phyloP scores from a whole-genome alignment of 2,797 vertebrate species.

The Falco berigora region DNA sequence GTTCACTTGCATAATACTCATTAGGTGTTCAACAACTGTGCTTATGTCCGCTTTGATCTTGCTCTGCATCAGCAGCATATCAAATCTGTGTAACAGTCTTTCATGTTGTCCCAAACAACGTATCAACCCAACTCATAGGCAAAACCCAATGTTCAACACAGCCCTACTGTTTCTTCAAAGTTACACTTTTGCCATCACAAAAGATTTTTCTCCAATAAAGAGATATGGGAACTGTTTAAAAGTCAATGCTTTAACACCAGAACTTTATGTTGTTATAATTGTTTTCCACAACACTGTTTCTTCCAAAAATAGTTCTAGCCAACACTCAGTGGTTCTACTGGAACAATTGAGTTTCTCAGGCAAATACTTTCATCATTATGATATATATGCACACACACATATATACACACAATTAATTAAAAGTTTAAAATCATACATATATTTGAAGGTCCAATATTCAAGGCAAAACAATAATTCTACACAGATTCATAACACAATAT shows the following conservation, averaged over 20 bases:
- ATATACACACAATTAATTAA: background rate
- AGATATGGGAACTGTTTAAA: background rate
- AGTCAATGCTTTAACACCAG: background rate
- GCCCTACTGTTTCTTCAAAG: background rate
- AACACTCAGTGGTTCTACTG: background rate
- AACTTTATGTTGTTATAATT: background rate
- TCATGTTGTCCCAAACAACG: background rate
- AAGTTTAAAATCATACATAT: background rate
- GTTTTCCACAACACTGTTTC: background rate
- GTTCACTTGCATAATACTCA: constrained; percentile 9
- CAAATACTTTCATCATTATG: background rate
- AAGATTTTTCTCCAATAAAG: background rate
- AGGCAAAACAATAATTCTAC: background rate
- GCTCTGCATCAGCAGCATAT: background rate
- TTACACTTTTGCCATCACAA: background rate
- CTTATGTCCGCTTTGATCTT: background rate
- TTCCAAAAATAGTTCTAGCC: background rate
- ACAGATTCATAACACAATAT: background rate
- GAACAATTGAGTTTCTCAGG: background rate
- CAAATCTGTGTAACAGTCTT: background rate
- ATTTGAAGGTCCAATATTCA: background rate
- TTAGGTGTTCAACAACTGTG: background rate
- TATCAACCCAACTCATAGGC: background rate
- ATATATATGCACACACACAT: background rate
- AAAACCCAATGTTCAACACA: background rate